These are phyloP conservation scores for Silurus glanis DNA, from an alignment of 2,113 vertebrate species.

Conservation along the genomic window DNA sequence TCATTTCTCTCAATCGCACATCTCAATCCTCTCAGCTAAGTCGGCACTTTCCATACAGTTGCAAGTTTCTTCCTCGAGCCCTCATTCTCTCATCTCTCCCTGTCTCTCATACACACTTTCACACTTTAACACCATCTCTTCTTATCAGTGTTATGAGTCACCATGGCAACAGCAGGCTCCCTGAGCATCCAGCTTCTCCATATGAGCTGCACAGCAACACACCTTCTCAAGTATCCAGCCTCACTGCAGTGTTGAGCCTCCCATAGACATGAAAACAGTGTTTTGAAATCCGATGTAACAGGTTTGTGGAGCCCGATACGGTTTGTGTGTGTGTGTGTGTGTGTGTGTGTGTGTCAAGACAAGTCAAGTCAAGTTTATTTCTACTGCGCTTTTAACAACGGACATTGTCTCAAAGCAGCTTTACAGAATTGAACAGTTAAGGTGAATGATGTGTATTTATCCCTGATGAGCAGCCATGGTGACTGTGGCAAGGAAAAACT, in stretches of 20 bases:
- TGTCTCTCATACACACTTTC: slow-evolving; percentile 10
- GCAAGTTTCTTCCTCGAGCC: not conserved
- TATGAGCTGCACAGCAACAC: slow-evolving; percentile 28
- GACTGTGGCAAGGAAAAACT: too few relatives aligned
- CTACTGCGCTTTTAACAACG: too few relatives aligned
- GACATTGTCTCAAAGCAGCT: too few relatives aligned
- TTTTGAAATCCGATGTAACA: not conserved
- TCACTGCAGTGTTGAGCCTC: slow-evolving; percentile 3
- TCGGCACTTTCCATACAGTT: slow-evolving; percentile 13
- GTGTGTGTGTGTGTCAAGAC: slow-evolving; percentile 3
- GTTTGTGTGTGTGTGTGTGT: not conserved
- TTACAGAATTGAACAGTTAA: too few relatives aligned
- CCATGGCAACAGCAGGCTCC: slow-evolving; percentile 47
- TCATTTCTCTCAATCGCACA: slow-evolving; percentile 26
- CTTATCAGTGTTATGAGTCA: slow-evolving; percentile 42
- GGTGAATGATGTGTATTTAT: too few relatives aligned
- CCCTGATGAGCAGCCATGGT: too few relatives aligned
- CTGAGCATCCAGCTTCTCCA: slow-evolving; percentile 11
- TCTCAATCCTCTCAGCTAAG: slow-evolving; percentile 30
- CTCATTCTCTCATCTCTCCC: not conserved
- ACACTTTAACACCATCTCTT: slow-evolving; percentile 23
- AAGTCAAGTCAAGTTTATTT: too few relatives aligned
- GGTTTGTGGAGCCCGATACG: not conserved
- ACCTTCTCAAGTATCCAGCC: slow-evolving; percentile 5
- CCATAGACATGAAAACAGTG: not conserved